phyloP scores from a whole-genome alignment of 1,140 invertebrate species.

The Drosophila pseudoananassae region DNA sequence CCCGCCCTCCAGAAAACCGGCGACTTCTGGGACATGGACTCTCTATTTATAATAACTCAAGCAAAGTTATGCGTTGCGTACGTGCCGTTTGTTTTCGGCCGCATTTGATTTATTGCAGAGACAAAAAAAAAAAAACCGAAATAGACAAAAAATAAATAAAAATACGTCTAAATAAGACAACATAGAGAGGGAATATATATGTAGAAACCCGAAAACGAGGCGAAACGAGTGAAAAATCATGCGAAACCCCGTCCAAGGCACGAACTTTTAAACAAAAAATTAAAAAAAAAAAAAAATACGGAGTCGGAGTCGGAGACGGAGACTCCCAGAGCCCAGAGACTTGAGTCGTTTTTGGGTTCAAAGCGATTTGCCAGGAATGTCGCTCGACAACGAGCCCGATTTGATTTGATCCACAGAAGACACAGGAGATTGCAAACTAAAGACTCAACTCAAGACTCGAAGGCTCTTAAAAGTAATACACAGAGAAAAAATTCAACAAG shows the following conservation, averaged over 20 bases:
- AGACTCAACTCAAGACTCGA: neutral
- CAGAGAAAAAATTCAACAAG: neutral
- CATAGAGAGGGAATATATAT: slow-evolving; percentile 9
- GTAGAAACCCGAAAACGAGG: slow-evolving; percentile 29
- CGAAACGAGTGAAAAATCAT: slow-evolving; percentile 62
- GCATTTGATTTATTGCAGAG: slow-evolving; percentile 72
- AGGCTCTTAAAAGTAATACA: neutral
- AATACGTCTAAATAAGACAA: slow-evolving; percentile 16
- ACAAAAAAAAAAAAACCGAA: slow-evolving; percentile 11
- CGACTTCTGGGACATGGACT: neutral
- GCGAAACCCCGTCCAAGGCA: slow-evolving; percentile 51
- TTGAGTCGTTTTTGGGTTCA: slow-evolving; percentile 45
- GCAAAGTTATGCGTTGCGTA: slow-evolving; percentile 73
- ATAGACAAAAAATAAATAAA: slow-evolving; percentile 34
- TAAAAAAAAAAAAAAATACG: too few relatives aligned
- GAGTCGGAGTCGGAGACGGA: too few relatives aligned
- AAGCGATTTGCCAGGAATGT: slow-evolving; percentile 66
- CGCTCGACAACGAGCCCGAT: slow-evolving; percentile 49
- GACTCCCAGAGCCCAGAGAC: slow-evolving; percentile 13
- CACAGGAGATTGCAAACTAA: slow-evolving; percentile 1
- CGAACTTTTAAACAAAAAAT: slow-evolving; percentile 27
- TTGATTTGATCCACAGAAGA: slow-evolving; percentile 33
- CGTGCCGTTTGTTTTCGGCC: slow-evolving; percentile 66
- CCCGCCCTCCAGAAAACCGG: too few relatives aligned
- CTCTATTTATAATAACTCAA: slow-evolving; percentile 72